Evolutionary conservation across 2,888 invertebrate species (phyloP).

Genomic region (Troilus luridus): DNA sequence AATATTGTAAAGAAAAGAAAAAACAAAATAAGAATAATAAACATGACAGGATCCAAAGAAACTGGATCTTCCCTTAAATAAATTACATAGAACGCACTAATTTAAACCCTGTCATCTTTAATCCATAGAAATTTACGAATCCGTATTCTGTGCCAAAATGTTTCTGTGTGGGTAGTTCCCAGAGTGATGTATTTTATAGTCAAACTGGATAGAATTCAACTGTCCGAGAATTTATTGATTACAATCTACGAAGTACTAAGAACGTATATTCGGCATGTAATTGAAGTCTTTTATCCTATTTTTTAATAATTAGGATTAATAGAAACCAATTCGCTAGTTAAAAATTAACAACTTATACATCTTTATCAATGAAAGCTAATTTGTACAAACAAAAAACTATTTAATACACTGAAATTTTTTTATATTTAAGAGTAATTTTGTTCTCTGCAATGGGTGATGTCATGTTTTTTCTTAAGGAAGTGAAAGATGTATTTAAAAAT

Average conservation of each 20-base stretch:
- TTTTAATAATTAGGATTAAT: too few species aligned
- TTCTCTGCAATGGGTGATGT: too few species aligned
- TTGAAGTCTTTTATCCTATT: too few species aligned
- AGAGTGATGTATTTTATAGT: background rate
- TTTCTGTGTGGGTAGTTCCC: background rate
- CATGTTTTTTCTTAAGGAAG: too few species aligned
- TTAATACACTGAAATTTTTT: too few species aligned
- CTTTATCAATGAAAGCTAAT: too few species aligned
- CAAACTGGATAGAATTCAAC: background rate
- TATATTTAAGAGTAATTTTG: too few species aligned
- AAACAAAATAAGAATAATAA: background rate
- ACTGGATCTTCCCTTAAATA: background rate
- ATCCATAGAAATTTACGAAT: constrained; percentile 2
- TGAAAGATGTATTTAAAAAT: too few species aligned
- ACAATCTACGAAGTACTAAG: background rate
- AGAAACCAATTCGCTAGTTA: too few species aligned
- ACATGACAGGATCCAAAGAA: background rate
- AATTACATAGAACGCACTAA: background rate
- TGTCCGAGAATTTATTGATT: background rate
- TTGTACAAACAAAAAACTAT: too few species aligned
- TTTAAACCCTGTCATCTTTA: background rate
- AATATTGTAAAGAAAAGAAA: background rate
- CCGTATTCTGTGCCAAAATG: background rate
- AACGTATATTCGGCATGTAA: too few species aligned
- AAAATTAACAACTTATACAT: too few species aligned